Percentiles rank a stretch among this genome's conserved stretches.
phyloP scores from a whole-genome alignment of 2,113 vertebrate genomes.

The Ondatra zibethicus region DNA sequence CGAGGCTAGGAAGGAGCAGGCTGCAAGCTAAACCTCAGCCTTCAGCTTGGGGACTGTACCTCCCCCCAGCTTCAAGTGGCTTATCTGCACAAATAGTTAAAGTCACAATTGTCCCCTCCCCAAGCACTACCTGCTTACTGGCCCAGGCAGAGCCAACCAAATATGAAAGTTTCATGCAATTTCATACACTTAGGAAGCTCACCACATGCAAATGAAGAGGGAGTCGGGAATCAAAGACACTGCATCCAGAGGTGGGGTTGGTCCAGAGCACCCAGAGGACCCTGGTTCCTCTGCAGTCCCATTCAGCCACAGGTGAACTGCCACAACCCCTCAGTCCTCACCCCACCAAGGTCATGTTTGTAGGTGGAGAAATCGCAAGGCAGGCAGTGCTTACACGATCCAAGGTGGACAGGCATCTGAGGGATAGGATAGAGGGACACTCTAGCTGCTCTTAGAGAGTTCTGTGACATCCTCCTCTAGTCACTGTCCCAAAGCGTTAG shows the following conservation, averaged over 20 bases:
- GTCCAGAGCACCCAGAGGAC: background rate
- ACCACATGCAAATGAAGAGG: conserved; percentile 30
- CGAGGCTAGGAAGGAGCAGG: rapidly evolving
- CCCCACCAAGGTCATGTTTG: rapidly evolving
- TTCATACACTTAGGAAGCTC: background rate
- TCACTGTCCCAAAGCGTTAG: background rate
- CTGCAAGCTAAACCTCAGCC: background rate
- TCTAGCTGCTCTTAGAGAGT: background rate
- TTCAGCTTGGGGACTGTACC: background rate
- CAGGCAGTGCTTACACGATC: too few relatives aligned
- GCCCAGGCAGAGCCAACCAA: background rate
- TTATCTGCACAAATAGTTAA: conserved; percentile 46
- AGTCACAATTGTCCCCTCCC: background rate
- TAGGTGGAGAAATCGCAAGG: background rate
- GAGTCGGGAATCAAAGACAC: background rate
- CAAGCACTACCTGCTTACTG: background rate
- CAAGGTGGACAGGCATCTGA: rapidly evolving
- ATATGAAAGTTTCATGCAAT: background rate
- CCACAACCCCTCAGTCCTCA: rapidly evolving
- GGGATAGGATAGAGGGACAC: background rate
- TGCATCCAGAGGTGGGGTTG: rapidly evolving
- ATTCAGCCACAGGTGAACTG: background rate
- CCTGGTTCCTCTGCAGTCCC: background rate
- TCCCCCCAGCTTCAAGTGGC: conserved; percentile 9
- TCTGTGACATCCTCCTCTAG: background rate